A percentile compares a stretch with the other conserved stretches of the same genome.
These are phyloP conservation scores for Ctena decussata DNA, from an alignment of 2,888 invertebrate species.

Conservation along the genomic window DNA sequence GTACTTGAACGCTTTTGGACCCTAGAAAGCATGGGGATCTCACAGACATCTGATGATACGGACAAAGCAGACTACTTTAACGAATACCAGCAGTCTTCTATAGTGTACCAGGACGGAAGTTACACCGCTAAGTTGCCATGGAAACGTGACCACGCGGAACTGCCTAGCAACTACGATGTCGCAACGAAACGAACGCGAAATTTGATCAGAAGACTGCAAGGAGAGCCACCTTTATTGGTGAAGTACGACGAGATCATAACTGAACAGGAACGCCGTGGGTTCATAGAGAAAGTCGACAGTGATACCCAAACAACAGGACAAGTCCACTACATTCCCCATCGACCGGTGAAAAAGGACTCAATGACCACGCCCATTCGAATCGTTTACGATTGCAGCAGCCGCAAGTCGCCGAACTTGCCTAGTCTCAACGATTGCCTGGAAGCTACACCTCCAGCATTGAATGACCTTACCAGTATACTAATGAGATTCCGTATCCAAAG, in stretches of 20 bases:
- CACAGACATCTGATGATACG: neutral
- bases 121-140: constrained; percentile 2
- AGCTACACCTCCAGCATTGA: constrained; percentile 39
- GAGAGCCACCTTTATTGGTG: neutral
- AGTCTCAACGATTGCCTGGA: constrained; percentile 59
- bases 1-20: constrained; percentile 48
- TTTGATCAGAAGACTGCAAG: constrained; percentile 15
- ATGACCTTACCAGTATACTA: constrained; percentile 48
- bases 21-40: constrained; percentile 41
- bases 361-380: constrained; percentile 57
- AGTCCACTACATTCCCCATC: constrained; percentile 62
- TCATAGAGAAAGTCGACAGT: constrained; percentile 37
- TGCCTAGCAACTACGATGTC: constrained; percentile 19
- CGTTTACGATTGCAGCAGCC: constrained; percentile 57
- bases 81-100: constrained; percentile 4
- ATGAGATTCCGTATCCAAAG: constrained; percentile 49
- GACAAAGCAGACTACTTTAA: neutral
- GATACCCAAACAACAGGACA: neutral
- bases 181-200: constrained; percentile 16
- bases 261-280: constrained; percentile 46
- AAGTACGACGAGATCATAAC: constrained; percentile 42
- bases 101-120: constrained; percentile 3
- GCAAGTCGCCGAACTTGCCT: constrained; percentile 5
- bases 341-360: constrained; percentile 54
- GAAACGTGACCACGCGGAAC: constrained; percentile 18